Percentiles rank a stretch among this genome's conserved stretches.
Evolutionary conservation across 2,113 vertebrate species (phyloP).

Genomic region (Rhinolophus sinicus): DNA sequence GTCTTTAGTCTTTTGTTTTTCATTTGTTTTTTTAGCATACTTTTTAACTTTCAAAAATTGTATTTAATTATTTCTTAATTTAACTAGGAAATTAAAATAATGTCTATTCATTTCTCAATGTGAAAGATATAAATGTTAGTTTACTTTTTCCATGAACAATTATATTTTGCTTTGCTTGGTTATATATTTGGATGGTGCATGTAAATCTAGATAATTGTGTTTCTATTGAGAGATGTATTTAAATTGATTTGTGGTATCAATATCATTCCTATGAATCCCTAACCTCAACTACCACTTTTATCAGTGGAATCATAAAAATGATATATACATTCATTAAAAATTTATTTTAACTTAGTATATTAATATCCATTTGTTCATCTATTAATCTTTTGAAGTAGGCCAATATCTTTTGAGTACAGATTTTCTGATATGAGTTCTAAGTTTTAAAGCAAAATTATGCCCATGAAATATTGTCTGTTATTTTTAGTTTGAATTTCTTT

Average conservation of each 20-base stretch:
- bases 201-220: not conserved
- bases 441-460: not conserved
- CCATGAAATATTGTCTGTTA: not conserved
- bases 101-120: not conserved
- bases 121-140: not conserved
- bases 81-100: constrained; percentile 1
- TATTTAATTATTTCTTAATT: not conserved
- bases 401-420: not conserved
- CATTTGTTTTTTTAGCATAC: not conserved
- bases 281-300: not conserved
- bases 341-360: constrained; percentile 5
- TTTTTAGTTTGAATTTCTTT: constrained; percentile 4
- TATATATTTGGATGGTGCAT: not conserved
- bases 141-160: not conserved
- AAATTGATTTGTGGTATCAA: not conserved
- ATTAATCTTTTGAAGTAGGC: not conserved
- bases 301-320: not conserved
- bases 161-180: not conserved
- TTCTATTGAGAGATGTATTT: not conserved
- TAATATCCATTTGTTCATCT: not conserved
- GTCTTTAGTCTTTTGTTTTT: not conserved
- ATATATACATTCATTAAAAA: not conserved
- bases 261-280: not conserved
- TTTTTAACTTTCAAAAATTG: constrained; percentile 17
- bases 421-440: not conserved